phyloP scores from a whole-genome alignment of 1,140 invertebrate species.

The Macrosteles quadrilineatus region DNA sequence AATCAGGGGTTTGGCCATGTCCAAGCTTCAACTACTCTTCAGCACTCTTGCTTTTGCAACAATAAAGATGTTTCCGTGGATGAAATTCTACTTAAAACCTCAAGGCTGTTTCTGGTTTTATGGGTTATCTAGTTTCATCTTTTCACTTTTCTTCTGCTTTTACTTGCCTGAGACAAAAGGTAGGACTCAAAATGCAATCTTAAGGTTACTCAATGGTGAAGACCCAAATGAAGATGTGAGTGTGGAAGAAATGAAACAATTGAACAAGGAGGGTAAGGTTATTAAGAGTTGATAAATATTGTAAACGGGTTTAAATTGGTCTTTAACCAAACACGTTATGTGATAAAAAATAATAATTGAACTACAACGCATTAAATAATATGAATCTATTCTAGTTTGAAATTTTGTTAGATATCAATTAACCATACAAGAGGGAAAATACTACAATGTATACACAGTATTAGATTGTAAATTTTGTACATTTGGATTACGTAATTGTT shows the following conservation, averaged over 20 bases:
- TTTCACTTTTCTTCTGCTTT: conserved; percentile 11
- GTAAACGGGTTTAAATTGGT: no score
- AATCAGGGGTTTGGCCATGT: conserved; percentile 24
- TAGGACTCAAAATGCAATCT: conserved; percentile 30
- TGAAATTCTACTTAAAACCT: conserved; percentile 19
- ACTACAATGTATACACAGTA: no score
- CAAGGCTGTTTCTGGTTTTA: conserved; percentile 35
- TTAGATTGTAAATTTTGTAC: no score
- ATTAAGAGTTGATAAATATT: neutral
- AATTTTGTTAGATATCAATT: no score
- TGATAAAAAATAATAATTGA: no score
- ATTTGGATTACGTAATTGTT: no score
- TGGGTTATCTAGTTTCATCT: conserved; percentile 26
- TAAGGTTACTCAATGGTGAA: conserved; percentile 20
- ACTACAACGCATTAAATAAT: no score
- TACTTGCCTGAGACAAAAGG: conserved; percentile 36
- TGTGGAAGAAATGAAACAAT: neutral
- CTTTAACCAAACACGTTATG: no score
- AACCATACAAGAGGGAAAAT: no score
- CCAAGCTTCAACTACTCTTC: conserved; percentile 8
- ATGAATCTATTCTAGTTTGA: no score
- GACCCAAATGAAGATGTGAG: neutral
- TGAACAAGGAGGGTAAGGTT: neutral
- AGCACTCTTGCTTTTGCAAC: conserved; percentile 25
- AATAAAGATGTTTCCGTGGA: conserved; percentile 30